Evolutionary conservation across 2,113 vertebrate species (phyloP), one percentile per base, ranked within the genome.

Genomic region (Gymnarchus niloticus): DNA sequence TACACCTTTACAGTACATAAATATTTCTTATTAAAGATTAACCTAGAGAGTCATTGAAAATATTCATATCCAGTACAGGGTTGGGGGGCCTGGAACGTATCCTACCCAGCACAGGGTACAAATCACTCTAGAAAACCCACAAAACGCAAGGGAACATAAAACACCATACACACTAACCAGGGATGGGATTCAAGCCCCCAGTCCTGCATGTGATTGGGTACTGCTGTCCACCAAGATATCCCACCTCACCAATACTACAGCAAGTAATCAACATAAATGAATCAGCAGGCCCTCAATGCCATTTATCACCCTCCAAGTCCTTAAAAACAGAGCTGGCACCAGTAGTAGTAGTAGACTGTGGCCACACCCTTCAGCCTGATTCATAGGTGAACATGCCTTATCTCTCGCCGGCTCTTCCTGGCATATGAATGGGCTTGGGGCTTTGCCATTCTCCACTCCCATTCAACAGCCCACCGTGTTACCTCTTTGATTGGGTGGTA

Each of bases 401-500:
- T n/a, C 7, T 21, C 21, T n/a, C 21, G 9, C 28, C 19, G 17
- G 33, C 3, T 57, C 46, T 56, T 83, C 8, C 33, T 56, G 52
- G 1, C 14, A 25, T 19, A 80, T 46, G 33, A 41, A 81, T 59
- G 81, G 77, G 23, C 69, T 80, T 28, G 85, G 84, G 87, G 2
- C 76, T 51, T 9, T 59, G 85, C 6, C 77, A 49, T 80, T 80
- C 76, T 69, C 54, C 19, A 46, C 37, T 73, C 85, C 87, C 41
- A 83, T 86, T 69, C 84, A 54, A 12, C 83, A 52, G 86, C 80
- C 84, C 33, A 78, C 85, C 88, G 84, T 83, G 78, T 77, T 65
- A 85, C 89, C 86, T 59, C 56, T 87, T 86, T 88, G 84, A 89
- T 86, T 92, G 88, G 87, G 77, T 85, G 88, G 85, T 92, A 92